Evolutionary conservation across 23 tunicate species (phyloP), one percentile per base, ranked within the genome.

Genomic region (Phallusia fumigata): DNA sequence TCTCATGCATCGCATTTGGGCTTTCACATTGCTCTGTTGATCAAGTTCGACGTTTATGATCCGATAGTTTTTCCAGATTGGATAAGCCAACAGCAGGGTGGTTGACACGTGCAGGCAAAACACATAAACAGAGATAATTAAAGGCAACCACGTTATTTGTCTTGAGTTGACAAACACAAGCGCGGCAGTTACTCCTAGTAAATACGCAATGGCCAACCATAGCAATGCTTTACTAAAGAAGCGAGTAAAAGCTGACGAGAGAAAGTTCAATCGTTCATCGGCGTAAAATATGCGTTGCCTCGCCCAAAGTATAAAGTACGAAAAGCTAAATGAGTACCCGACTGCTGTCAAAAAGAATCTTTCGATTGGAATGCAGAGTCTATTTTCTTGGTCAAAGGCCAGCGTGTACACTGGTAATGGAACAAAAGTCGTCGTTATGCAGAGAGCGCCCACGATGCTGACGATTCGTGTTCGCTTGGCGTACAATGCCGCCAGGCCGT

Each of bases 231-330:
- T 24, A 24, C 69, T 58, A 22, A 58, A 24, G 13, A 58, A 58
- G 8, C 69, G 69, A 1, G 69, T 13, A 21, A 58, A 21, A 58
- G 28, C 28, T 58, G 69, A 58, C 15, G 69, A 6, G 3, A 58
- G 69, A 21, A 24, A 58, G 26, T 58, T 58, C 16, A 58, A 21
- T 58, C 69, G 26, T 24, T 58, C 69, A 24, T 58, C 69, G 28
- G 69, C 28, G 69, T 58, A 58, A 24, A 58, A 58, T 24, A 13
- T 5, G 69, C 69, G 69, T 13, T 58, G 69, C 28, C 69, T 58
- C 69, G 69, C 69, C 69, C 69, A 58, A 58, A 58, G 69, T 1
- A 58, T 58, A 24, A 58, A 58, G 13, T 58, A 58, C 2, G 69
- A 58, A 58, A 8, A 6, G 3, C 15, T 1, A 24, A 6, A 58